These are phyloP conservation scores for Aphrophora alni DNA, from an alignment of 2,888 invertebrate genomes.

Conservation along the genomic window DNA sequence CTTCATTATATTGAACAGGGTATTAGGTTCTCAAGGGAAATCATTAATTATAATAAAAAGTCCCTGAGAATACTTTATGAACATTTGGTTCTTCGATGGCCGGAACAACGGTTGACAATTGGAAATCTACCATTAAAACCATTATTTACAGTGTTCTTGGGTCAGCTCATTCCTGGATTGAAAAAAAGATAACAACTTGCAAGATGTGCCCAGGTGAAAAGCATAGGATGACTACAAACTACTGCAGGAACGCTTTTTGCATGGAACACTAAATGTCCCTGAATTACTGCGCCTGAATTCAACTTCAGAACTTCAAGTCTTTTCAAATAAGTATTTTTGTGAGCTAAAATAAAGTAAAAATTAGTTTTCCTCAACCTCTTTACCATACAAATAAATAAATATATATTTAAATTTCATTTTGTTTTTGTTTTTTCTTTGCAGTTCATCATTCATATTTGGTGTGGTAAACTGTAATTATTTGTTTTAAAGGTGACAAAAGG, in stretches of 20 bases:
- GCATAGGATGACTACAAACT: slow-evolving; percentile 21
- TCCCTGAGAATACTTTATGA: not conserved
- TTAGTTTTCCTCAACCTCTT: too few species aligned
- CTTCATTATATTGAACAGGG: not conserved
- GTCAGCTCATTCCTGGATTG: not conserved
- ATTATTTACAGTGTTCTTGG: too few species aligned
- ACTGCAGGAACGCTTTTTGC: slow-evolving; percentile 17
- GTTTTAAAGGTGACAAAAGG: not conserved
- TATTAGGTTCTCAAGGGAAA: not conserved
- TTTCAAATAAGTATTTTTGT: slow-evolving; percentile 7
- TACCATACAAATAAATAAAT: too few species aligned
- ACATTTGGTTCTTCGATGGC: too few species aligned
- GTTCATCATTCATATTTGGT: too few species aligned
- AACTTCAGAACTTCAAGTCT: not conserved
- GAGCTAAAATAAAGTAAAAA: too few species aligned
- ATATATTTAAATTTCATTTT: too few species aligned
- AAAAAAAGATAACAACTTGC: slow-evolving; percentile 22
- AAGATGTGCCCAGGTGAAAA: slow-evolving; percentile 19
- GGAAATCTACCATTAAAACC: too few species aligned
- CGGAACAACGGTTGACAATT: too few species aligned
- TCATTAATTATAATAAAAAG: not conserved
- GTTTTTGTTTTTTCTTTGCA: too few species aligned
- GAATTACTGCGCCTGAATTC: too few species aligned
- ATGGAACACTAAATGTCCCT: not conserved
- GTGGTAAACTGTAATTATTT: too few species aligned